Evolutionary conservation across 2,797 vertebrate species (phyloP), one percentile per base, ranked within the genome.

Genomic region (Takifugu rubripes): DNA sequence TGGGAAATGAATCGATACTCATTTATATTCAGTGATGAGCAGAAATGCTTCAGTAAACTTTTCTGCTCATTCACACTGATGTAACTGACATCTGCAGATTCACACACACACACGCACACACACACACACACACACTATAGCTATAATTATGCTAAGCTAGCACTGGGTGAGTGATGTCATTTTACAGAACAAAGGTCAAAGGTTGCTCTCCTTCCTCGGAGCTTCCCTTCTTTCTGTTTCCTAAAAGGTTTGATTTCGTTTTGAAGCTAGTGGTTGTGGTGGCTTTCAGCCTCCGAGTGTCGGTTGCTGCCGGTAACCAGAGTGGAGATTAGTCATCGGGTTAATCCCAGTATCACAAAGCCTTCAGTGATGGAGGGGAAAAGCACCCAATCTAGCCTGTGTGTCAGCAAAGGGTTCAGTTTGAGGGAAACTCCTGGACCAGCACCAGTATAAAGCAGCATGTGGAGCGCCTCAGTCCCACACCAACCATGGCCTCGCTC

Each of bases 331-430:
- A 56, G 42, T 56, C 52, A 61, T 17, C 43, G 14, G 60, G 88
- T 85, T 79, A 86, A 82, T 89, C 88, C 84, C 85, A 87, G 84
- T 77, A 76, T 79, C 79, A 79, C 24, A 31, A 44, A 49, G 21
- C 27, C 25, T 27, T 56, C 0, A 15, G 2, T 10, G 11, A 21
- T 57, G 21, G 31, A 9, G 11, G 11, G 36, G 11, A 31, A 58
- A 85, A 75, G 74, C 36, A 81, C 66, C 57, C 25, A 68, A 45
- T 33, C 17, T 67, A 74, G 33, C 66, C 49, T 21, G 1, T 33
- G 44, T 53, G 49, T 66, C 42, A 60, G 45, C 14, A 59, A 2
- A 31, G 21, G 31, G 44, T 8, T 61, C 3, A 21, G 26, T 2
- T 0, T 0, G 25, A 68, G 81, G 86, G 58, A 84, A 83, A 33